Percentiles rank a stretch among this genome's conserved stretches.
Conservation (phyloP, 2,113 vertebrate species). For the Zosterops japonicus region DNA sequence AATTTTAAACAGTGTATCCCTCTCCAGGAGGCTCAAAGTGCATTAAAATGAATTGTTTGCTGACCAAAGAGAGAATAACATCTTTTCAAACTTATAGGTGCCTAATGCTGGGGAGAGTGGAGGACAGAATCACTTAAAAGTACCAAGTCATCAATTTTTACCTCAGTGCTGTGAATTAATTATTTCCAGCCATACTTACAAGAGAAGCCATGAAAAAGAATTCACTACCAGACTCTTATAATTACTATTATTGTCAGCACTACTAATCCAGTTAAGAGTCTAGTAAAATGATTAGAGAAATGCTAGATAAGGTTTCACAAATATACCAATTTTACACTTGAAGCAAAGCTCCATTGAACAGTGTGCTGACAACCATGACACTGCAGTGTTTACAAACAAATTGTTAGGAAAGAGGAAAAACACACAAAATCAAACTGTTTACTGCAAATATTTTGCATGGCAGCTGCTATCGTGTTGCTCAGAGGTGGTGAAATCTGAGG, state of each 20-base stretch:
- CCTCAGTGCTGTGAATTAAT: neutral
- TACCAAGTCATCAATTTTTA: neutral
- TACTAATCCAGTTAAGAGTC: neutral
- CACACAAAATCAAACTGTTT: neutral
- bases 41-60: conserved; percentile 12
- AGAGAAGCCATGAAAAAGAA: neutral
- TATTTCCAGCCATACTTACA: conserved; percentile 22
- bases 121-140: neutral
- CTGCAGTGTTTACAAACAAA: neutral
- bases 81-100: neutral
- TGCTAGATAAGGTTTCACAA: neutral
- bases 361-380: neutral
- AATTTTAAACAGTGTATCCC: neutral
- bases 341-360: neutral
- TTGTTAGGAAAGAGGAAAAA: neutral
- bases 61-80: neutral
- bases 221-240: neutral
- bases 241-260: neutral
- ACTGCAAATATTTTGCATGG: neutral
- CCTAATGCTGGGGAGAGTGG: neutral
- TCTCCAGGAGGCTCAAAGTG: neutral
- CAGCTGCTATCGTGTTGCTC: neutral
- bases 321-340: neutral
- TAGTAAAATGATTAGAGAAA: neutral
- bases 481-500: neutral